Percentiles rank a stretch among this genome's conserved stretches.
Conservation (phyloP, 1,140 invertebrate genomes). For the Doryteuthis pealeii region DNA sequence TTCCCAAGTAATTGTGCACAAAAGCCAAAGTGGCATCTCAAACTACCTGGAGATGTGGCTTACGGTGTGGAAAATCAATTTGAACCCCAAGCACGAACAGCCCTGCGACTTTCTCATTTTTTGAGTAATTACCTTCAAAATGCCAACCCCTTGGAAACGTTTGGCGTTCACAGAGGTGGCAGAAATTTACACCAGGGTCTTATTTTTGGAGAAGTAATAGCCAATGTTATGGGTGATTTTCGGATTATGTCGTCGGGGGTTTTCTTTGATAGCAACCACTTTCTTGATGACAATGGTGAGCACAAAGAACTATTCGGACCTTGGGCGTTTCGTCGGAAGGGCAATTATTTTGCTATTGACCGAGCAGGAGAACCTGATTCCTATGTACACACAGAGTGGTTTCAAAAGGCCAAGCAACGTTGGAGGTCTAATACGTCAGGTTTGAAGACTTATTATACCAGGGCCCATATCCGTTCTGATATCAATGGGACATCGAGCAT, state of each 20-base stretch:
- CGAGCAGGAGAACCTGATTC: conserved; percentile 29
- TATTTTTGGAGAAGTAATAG: conserved; percentile 68
- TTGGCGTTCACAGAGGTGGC: conserved; percentile 41
- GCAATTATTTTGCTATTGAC: conserved; percentile 33
- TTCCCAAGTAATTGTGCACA: conserved; percentile 35
- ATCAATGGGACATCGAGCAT: conserved; percentile 61
- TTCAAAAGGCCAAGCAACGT: conserved; percentile 26
- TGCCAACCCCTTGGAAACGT: conserved; percentile 32
- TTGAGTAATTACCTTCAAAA: conserved; percentile 43
- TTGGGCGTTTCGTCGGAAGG: conserved; percentile 32
- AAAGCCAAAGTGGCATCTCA: conserved; percentile 20
- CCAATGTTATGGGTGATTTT: conserved; percentile 83
- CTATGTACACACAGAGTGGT: conserved; percentile 38
- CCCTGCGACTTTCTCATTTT: conserved; percentile 39
- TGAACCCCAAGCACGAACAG: conserved; percentile 69
- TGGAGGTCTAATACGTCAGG: conserved; percentile 34
- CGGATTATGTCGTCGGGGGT: conserved; percentile 86
- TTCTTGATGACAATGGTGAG: conserved; percentile 69
- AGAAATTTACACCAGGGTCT: conserved; percentile 40
- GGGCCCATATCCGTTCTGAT: conserved; percentile 72
- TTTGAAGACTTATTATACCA: conserved; percentile 33
- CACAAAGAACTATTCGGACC: conserved; percentile 42
- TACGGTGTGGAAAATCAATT: conserved; percentile 86
- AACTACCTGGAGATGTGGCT: conserved; percentile 71
- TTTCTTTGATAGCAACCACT: conserved; percentile 93